Percentiles rank a stretch among this genome's conserved stretches.
These are phyloP conservation scores for Notothenia rossii DNA, from an alignment of 2,113 vertebrate species.

Conservation along the genomic window DNA sequence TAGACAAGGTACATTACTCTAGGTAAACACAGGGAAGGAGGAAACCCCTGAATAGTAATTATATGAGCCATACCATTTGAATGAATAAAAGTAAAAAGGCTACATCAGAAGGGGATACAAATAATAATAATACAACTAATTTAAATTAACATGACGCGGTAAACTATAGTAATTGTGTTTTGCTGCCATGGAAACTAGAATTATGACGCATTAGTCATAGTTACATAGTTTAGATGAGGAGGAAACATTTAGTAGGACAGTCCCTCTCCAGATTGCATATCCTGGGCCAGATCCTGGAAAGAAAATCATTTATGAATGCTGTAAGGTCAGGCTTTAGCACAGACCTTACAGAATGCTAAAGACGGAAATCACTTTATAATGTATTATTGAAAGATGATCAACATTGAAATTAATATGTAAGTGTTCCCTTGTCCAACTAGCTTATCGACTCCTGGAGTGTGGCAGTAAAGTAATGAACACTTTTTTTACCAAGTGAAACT, in stretches of 20 bases:
- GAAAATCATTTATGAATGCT: background rate
- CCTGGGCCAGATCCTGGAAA: slow-evolving; percentile 32
- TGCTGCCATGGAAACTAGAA: slow-evolving; percentile 32
- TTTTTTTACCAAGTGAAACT: background rate
- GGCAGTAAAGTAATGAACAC: background rate
- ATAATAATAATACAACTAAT: no score
- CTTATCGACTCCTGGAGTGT: background rate
- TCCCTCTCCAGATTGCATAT: slow-evolving; percentile 19
- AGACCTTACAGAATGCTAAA: background rate
- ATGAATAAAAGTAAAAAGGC: no score
- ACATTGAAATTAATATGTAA: no score
- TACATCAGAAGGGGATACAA: no score
- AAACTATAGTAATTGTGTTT: background rate
- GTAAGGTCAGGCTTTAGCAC: no score
- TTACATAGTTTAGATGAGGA: no score
- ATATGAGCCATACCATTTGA: no score
- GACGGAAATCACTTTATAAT: background rate
- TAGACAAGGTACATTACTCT: no score
- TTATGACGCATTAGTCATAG: background rate
- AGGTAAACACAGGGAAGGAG: background rate
- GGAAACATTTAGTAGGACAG: background rate
- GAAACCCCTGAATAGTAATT: background rate
- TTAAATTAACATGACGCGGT: no score
- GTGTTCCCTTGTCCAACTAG: background rate
- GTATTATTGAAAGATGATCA: background rate